Evolutionary conservation across 1,140 invertebrate species (phyloP), one percentile per base, ranked within the genome.

Genomic region (Drosophila arizonae): DNA sequence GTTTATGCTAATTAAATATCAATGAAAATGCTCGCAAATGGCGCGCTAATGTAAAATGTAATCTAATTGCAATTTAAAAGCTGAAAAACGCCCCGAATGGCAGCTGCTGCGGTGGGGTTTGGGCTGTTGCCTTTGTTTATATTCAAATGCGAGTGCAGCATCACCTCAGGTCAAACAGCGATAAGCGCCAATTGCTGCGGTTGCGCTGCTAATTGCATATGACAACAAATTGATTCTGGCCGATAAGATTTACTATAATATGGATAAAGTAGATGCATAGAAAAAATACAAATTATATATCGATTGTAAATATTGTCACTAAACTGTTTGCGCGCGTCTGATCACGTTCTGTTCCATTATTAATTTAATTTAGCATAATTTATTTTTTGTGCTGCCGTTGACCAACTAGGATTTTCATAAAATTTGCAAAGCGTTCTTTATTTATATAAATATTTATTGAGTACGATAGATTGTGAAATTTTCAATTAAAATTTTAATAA

Each of bases 1-100:
- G 63, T 69, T 73, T 58, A 62, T 63, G 45, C 51, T 70, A 74
- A 74, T 74, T 70, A 52, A 64, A 74, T 64, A 74, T 69, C 24
- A 61, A 41, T 41, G 33, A 24, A 68, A 62, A 69, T 69, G 24
- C 28, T 11, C 39, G 15, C 11, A 60, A 60, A 50, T 65, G 13
- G 11, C 36, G 30, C 30, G 50, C 13, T 30, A 52, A 36, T 60
- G 55, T 45, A 67, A 13, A 69, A 73, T 62, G 48, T 46, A 69
- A 74, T 74, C 70, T 54, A 73, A 73, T 62, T 62, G 71, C 65
- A 64, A 56, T 56, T 56, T 28, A 62, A 43, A 54, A 60, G 57
- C 30, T 21, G 41, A 52, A 72, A 46, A 39, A 39, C 36, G 2
- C 10, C 11, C 26, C 3, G 21, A 45, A 71, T 63, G 9, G 10